Conservation (phyloP, 1,140 invertebrate species). For the Wiebesia pumilae region DNA sequence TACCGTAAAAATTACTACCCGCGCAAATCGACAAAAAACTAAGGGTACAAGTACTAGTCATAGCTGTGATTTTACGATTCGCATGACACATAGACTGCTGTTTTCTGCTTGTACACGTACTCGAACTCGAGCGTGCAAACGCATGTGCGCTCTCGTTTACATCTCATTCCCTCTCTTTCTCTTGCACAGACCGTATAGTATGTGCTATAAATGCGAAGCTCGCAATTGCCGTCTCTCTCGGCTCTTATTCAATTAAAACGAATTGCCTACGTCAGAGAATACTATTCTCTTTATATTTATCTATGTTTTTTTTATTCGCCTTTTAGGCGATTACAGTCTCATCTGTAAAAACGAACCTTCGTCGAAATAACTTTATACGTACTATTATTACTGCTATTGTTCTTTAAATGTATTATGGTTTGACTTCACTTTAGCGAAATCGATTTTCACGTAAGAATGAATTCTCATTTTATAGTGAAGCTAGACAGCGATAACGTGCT, state of each 20-base stretch:
- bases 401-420: too few relatives aligned
- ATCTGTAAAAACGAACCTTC: too few relatives aligned
- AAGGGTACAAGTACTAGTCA: too few relatives aligned
- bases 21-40: too few relatives aligned
- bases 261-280: constrained; percentile 57
- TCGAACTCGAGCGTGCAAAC: not conserved
- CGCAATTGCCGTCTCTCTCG: constrained; percentile 12
- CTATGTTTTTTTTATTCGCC: not conserved
- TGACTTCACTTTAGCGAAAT: too few relatives aligned
- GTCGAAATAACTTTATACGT: too few relatives aligned
- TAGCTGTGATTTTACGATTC: constrained; percentile 33
- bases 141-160: not conserved
- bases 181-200: constrained; percentile 51
- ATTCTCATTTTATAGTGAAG: too few relatives aligned
- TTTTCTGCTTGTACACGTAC: not conserved
- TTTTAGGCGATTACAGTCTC: not conserved
- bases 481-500: too few relatives aligned
- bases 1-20: too few relatives aligned
- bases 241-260: constrained; percentile 59
- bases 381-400: too few relatives aligned
- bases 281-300: constrained; percentile 32
- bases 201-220: constrained; percentile 57
- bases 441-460: too few relatives aligned
- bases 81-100: constrained; percentile 39
- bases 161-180: too few relatives aligned